Percentiles rank a stretch among this genome's conserved stretches.
phyloP scores from a whole-genome alignment of 2,797 vertebrate genomes.

The Spatula versicolor region DNA sequence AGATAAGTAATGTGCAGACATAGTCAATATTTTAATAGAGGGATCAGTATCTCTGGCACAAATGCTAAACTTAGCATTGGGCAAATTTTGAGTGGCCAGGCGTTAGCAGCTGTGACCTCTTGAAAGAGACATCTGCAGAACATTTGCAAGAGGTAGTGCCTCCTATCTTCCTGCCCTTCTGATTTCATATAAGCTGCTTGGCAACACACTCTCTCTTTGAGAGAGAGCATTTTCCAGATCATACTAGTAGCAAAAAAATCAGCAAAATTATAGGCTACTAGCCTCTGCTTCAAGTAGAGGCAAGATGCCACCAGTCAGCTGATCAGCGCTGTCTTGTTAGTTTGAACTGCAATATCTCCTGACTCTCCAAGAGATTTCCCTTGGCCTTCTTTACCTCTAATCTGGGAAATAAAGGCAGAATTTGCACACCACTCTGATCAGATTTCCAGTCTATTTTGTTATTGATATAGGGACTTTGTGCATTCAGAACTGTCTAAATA shows the following conservation, averaged over 20 bases:
- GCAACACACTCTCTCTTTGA: neutral
- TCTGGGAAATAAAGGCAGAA: neutral
- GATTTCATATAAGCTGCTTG: neutral
- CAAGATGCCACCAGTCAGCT: neutral
- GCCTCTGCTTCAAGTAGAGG: neutral
- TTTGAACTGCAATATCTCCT: neutral
- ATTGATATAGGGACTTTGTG: neutral
- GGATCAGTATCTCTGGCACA: conserved; percentile 48
- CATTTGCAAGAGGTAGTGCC: conserved; percentile 19
- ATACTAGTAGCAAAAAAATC: neutral
- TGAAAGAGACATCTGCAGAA: conserved; percentile 61
- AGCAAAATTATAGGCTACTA: neutral
- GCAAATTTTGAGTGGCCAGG: conserved; percentile 26
- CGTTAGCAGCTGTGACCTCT: conserved; percentile 65
- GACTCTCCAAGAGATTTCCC: neutral
- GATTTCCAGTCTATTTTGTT: neutral
- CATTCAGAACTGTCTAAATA: conserved; percentile 1
- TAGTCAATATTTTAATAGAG: conserved; percentile 47
- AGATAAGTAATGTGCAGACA: conserved; percentile 8
- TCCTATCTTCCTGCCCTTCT: conserved; percentile 40
- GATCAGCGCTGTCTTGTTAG: neutral
- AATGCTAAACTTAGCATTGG: conserved; percentile 40
- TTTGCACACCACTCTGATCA: neutral
- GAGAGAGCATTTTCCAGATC: neutral
- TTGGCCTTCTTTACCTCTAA: neutral